Base-by-base conservation (phyloP, 2,797 vertebrate genomes). In the Periparus ater region DNA sequence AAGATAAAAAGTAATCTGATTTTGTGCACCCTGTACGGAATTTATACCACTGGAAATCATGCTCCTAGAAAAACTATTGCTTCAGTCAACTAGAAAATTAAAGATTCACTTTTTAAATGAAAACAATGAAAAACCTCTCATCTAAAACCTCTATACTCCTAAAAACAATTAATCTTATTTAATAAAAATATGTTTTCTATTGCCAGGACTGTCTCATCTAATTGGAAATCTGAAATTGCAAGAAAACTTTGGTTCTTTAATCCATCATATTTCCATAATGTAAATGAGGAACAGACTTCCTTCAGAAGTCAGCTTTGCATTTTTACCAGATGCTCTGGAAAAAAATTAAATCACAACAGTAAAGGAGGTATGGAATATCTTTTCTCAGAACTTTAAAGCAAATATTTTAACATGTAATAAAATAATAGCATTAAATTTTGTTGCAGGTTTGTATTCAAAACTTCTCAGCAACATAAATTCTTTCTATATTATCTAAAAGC, bases 51-150 rank as follows among this genome's bases (percentile, higher is more conserved):
- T 94, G 82, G 79, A 97, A 96, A 94, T 91, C 88, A 93, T 61
- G 36, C 84, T 93, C 34, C 88, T 78, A 88, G 32, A 94, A 96
- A 95, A 91, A 50, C 63, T 94, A 93, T 94, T 2, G 51, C 83
- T 97, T 93, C 68, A 96, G 90, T 93, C 88, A 96, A 89, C 62
- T 95, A 96, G 94, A 97, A 97, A 97, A 96, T 97, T 95, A 95
- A 96, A 96, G 76, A 97, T 95, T 73, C 91, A 86, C 34, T 96
- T 91, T 92, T 54, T 72, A 96, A 97, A 97, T 93, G 10, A 92
- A 97, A 97, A 97, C 84, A 96, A 88, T 40, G 27, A 92, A 95
- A 91, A 95, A 40, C 17, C 17, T 91, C 77, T 93, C 67, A 89
- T 91, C 51, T 80, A 68, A 71, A 91, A 34, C 18, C 7, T 54